These are phyloP conservation scores for Pimpla rufipes DNA, from an alignment of 2,888 invertebrate species.

Conservation along the genomic window DNA sequence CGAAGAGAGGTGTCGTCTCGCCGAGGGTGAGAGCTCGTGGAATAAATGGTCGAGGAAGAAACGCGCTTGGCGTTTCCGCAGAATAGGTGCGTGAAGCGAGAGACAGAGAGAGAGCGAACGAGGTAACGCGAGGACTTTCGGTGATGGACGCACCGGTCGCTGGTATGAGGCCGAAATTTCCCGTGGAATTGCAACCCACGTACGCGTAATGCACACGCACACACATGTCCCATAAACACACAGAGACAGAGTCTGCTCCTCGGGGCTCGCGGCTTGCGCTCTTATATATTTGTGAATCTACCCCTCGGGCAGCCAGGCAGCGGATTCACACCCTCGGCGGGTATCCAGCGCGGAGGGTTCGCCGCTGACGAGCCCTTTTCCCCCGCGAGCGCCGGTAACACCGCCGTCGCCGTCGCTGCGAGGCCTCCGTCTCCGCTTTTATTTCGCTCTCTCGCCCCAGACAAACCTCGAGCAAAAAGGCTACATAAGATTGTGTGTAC, in stretches of 20 bases:
- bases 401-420: conserved; percentile 22
- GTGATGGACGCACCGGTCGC: conserved; percentile 51
- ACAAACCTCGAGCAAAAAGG: conserved; percentile 30
- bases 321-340: conserved; percentile 73
- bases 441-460: conserved; percentile 45
- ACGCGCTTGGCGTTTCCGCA: neutral
- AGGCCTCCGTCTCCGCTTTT: conserved; percentile 26
- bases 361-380: conserved; percentile 39
- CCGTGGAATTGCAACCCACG: conserved; percentile 61
- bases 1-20: neutral
- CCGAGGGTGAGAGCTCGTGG: neutral
- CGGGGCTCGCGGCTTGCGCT: conserved; percentile 8
- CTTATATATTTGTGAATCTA: conserved; percentile 59
- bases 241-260: neutral
- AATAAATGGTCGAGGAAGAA: conserved; percentile 43
- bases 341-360: conserved; percentile 62
- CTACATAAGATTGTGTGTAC: conserved; percentile 56
- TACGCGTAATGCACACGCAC: conserved; percentile 27
- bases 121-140: conserved; percentile 33
- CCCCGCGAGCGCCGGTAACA: conserved; percentile 44
- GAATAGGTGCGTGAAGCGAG: conserved; percentile 55
- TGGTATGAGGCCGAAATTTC: conserved; percentile 59
- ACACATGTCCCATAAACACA: conserved; percentile 21
- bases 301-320: conserved; percentile 73
- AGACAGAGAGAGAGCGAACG: neutral